Evolutionary conservation across 2,888 invertebrate species (phyloP).

Genomic region (Operophtera brumata): DNA sequence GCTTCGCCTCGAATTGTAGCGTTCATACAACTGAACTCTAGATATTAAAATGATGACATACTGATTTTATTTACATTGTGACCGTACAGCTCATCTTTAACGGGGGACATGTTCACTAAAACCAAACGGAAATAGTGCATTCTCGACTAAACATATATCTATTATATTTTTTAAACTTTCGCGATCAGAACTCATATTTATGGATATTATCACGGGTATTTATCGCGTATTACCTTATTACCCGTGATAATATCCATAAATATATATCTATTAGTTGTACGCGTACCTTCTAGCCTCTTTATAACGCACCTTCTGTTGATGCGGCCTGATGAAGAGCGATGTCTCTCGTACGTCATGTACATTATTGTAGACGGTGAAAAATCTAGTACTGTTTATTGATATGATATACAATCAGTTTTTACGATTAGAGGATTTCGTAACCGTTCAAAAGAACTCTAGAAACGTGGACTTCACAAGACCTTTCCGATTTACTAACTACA

Average conservation of each 20-base stretch:
- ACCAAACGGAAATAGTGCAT: conserved; percentile 24
- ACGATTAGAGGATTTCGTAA: conserved; percentile 56
- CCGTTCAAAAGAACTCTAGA: conserved; percentile 78
- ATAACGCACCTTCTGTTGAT: conserved; percentile 32
- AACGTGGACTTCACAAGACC: conserved; percentile 75
- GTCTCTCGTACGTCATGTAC: conserved; percentile 42
- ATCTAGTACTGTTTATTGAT: conserved; percentile 64
- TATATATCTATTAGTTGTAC: conserved; percentile 22
- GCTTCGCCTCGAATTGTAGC: no score
- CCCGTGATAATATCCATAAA: no score
- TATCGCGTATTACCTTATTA: no score
- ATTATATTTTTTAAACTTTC: no score
- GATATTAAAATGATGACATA: conserved; percentile 3
- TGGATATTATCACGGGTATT: no score
- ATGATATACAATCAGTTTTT: conserved; percentile 68
- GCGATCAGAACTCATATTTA: no score
- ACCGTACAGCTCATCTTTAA: conserved; percentile 12
- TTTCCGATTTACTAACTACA: conserved; percentile 77
- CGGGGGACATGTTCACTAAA: conserved; percentile 22
- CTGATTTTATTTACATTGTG: conserved; percentile 17
- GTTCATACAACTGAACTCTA: no score
- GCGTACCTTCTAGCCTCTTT: conserved; percentile 33
- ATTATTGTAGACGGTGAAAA: conserved; percentile 50
- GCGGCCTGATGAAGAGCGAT: conserved; percentile 36
- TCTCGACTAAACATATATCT: conserved; percentile 12